phyloP scores from a whole-genome alignment of 2,113 vertebrate genomes.

The Megaleporinus macrocephalus region DNA sequence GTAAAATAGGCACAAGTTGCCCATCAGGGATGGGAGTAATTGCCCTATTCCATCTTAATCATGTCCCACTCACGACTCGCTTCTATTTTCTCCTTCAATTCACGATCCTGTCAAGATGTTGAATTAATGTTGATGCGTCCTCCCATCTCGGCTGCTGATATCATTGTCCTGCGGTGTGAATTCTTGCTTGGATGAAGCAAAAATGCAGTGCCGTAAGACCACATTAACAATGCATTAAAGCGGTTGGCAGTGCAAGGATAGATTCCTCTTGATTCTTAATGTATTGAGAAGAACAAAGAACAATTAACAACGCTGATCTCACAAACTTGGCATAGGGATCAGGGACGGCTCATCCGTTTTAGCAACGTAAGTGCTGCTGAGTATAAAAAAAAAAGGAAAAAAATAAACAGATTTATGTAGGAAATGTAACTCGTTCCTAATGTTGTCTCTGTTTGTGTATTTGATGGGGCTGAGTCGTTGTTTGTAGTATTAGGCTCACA shows the following conservation, averaged over 20 bases:
- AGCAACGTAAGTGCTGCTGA: too few species aligned
- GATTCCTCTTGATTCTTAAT: background rate
- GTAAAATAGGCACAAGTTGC: conserved; percentile 28
- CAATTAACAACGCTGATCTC: too few species aligned
- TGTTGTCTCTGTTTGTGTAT: too few species aligned
- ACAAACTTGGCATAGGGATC: too few species aligned
- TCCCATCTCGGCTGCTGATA: conserved; percentile 31
- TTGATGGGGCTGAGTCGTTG: too few species aligned
- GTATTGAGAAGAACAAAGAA: background rate
- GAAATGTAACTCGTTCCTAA: too few species aligned
- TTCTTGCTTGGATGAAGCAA: conserved; percentile 24
- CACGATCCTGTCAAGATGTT: conserved; percentile 39
- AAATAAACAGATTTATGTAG: too few species aligned
- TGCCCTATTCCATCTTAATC: conserved; percentile 58
- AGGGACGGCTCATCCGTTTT: too few species aligned
- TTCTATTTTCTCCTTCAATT: conserved; percentile 46
- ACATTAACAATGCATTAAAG: conserved; percentile 27
- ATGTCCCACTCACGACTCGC: conserved; percentile 42
- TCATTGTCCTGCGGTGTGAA: conserved; percentile 45
- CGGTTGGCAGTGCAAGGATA: background rate
- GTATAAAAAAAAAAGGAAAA: too few species aligned
- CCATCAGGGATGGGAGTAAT: conserved; percentile 39
- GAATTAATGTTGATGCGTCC: conserved; percentile 44
- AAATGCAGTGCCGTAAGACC: background rate
- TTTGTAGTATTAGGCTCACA: too few species aligned